Percentiles rank a stretch among this genome's conserved stretches.
These are phyloP conservation scores for Balaenoptera acutorostrata DNA, from an alignment of 2,113 vertebrate species.

Conservation along the genomic window DNA sequence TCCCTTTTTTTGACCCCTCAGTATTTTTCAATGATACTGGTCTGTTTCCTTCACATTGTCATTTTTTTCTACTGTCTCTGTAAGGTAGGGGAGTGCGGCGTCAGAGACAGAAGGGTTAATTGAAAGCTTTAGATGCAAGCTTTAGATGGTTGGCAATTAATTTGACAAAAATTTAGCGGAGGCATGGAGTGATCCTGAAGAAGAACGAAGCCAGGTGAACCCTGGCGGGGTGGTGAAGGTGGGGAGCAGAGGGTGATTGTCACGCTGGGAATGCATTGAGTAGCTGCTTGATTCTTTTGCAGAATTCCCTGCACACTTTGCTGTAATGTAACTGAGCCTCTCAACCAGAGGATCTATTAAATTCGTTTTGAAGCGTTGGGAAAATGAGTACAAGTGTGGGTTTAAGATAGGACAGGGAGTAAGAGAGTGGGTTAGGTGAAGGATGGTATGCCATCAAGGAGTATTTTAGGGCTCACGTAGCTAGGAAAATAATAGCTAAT, in stretches of 20 bases:
- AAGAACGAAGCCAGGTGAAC: neutral
- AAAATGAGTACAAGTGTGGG: neutral
- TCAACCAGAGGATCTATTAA: neutral
- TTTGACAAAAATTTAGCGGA: neutral
- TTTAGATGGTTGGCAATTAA: neutral
- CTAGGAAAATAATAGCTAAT: neutral
- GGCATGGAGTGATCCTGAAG: neutral
- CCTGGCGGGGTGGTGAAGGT: no score
- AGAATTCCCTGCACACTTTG: neutral
- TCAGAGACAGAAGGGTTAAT: neutral
- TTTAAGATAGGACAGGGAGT: neutral
- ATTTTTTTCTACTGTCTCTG: neutral
- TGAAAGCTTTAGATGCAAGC: neutral
- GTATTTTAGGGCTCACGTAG: neutral
- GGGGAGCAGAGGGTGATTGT: neutral
- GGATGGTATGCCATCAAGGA: neutral
- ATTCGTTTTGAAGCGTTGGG: neutral
- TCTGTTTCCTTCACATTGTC: slow-evolving; percentile 5
- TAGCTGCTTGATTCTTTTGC: neutral
- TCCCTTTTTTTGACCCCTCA: neutral
- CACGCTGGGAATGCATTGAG: neutral
- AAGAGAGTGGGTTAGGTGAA: neutral
- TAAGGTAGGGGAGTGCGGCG: neutral
- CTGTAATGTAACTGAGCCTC: neutral
- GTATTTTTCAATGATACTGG: neutral